Evolutionary conservation across 2,797 vertebrate genomes (phyloP).

Genomic region (Melanotaenia pygmaea): DNA sequence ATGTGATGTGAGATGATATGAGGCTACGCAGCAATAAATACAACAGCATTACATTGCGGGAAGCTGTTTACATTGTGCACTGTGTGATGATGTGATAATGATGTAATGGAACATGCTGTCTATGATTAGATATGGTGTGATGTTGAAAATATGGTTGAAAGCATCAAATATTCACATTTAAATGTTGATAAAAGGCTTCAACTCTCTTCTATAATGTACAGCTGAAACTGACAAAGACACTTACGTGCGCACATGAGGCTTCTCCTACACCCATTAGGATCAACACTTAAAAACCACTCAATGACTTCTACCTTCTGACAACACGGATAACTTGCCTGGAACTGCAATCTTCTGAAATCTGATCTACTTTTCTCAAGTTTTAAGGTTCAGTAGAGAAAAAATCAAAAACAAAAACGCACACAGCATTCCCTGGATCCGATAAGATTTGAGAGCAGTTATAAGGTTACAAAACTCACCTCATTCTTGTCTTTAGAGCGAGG

Average conservation of each 20-base stretch:
- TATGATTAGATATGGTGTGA: background rate
- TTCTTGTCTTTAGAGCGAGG: slow-evolving; percentile 90
- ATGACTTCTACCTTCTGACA: background rate
- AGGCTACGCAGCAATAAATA: background rate
- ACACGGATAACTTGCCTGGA: slow-evolving; percentile 5
- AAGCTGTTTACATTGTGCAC: background rate
- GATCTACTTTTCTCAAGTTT: slow-evolving; percentile 20
- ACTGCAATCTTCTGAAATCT: slow-evolving; percentile 8
- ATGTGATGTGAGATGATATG: background rate
- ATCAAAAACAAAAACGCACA: background rate
- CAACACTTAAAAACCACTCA: background rate
- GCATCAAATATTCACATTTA: slow-evolving; percentile 10
- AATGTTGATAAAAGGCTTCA: slow-evolving; percentile 20
- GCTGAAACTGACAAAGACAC: background rate
- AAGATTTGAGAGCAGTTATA: background rate
- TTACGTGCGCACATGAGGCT: background rate
- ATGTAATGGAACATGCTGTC: background rate
- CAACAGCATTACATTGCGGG: background rate
- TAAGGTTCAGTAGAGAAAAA: background rate
- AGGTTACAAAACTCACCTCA: slow-evolving; percentile 73
- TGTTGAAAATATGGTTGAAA: slow-evolving; percentile 3
- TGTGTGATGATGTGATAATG: background rate
- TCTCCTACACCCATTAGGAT: background rate
- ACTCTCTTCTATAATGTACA: slow-evolving; percentile 1
- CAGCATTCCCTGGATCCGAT: background rate